Conservation (phyloP, 37 sponge, comb jelly and placozoan genomes). For the Ephydatia muelleri region DNA sequence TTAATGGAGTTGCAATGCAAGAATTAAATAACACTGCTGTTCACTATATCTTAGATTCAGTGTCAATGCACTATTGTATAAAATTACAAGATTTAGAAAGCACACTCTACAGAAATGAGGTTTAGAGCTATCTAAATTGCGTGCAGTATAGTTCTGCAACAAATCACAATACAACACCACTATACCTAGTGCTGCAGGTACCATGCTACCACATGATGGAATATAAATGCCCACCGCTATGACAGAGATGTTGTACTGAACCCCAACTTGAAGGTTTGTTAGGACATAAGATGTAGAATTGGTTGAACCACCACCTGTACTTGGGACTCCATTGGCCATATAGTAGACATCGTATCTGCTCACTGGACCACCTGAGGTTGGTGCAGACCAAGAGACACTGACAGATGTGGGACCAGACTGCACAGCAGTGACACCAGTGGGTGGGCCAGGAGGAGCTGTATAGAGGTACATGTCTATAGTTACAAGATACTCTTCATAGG, state of each 20-base stretch:
- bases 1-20: too few species aligned
- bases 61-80: too few species aligned
- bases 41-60: too few species aligned
- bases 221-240: slow-evolving; percentile 2
- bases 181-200: too few species aligned
- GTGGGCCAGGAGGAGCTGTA: slow-evolving; percentile 9
- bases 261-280: slow-evolving; percentile 1
- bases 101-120: too few species aligned
- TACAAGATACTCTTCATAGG: neutral
- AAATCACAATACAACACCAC: too few species aligned
- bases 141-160: too few species aligned
- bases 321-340: neutral
- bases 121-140: too few species aligned
- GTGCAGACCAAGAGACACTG: slow-evolving; percentile 7
- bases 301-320: neutral
- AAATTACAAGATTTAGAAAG: too few species aligned
- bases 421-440: neutral
- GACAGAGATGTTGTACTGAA: slow-evolving; percentile 7
- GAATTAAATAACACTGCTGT: too few species aligned
- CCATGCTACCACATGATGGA: too few species aligned
- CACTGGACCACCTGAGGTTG: neutral
- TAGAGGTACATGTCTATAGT: neutral
- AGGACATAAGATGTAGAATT: neutral
- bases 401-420: slow-evolving; percentile 2
- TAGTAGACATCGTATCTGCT: slow-evolving; percentile 8